Base-by-base conservation (phyloP, 2,888 invertebrate species). In the Dendrolimus pini region DNA sequence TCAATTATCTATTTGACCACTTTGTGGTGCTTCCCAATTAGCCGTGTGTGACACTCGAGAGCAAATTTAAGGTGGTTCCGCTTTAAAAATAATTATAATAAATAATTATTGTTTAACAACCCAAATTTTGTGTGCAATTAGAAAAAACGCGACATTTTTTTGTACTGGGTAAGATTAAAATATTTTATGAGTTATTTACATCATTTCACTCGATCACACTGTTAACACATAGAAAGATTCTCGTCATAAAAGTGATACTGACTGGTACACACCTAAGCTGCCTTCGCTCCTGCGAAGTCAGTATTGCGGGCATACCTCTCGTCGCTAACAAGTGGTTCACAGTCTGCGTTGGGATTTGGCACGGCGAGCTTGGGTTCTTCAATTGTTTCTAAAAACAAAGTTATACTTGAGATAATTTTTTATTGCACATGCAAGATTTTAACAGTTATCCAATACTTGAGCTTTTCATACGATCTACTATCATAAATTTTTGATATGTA, bases 321-420 rank as follows among this genome's bases (percentile, higher is more conserved):
- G 78, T 74, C 1, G 85, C 85, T 41, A 91, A 72, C 60, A 91
- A 65, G 62, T 85, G 83, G 63, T 89, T 89, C 12, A 89, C 75
- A 3, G 88, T 83, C 59, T 80, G 79, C 7, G 80, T 73, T 42
- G 89, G 84, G 54, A 91, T 74, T 41, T 78, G 81, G 53, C 78
- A 69, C 13, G 75, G 68, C 1, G 79, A 62, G 14, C 74, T 71
- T 53, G 75, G 69, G 9, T 70, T 73, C 41, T 62, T 73, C 54
- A 88, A 62, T 68, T 89, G 89, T 75, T 85, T 89, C 89, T 89
- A 72, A 63, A 58, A 64, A 58, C 41, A 61, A 12, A 47, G 6
- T 47, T 12, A 7, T 10, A 47, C 47, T 10, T 47, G 1, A 47
- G 10, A 47, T 56, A 41, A 56, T 55, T 10, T 41, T 52, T 9